Evolutionary conservation across 2,113 vertebrate genomes (phyloP), one percentile per base, ranked within the genome.

Genomic region (Paradoxurus hermaphroditus): DNA sequence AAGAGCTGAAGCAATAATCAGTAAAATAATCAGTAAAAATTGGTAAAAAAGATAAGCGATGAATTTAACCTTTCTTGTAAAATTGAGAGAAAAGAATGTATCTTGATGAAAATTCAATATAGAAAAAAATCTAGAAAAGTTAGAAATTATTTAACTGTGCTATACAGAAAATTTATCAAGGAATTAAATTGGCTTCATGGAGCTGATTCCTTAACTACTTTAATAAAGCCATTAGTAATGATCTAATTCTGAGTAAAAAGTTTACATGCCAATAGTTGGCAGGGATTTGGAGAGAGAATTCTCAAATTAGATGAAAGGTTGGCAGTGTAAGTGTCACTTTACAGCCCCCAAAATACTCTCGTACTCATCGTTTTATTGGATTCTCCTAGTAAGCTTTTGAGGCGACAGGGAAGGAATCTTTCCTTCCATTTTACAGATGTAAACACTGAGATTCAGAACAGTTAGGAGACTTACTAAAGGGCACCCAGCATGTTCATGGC

Each of bases 1-100:
- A 41, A 94, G 23, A 49, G 11, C n/a, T 84, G 65, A 97, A 93
- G 41, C 15, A 93, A 86, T 73, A 87, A 86, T 90, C 49, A 59
- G 75, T 92, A 92, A 96, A 93, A 86, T 73, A 87, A 86, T 90
- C 49, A 59, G 75, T 92, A 92, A 96, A 96, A 95, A 95, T 44
- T 25, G 34, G 79, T 68, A 96, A 95, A 53, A 92, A 97, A 83
- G 29, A 82, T 75, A 91, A 81, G 14, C 19, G 31, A 75, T 56
- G 41, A 89, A 81, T 86, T 27, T 49, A 87, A 84, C 41, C 41
- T 91, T 78, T 77, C 51, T 91, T 86, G 3, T 46, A 85, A 96
- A 91, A 88, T 13, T 88, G 25, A 36, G 21, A 73, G 34, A 75
- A 88, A 95, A 88, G 56, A 56, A 68, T 90, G 56, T 34, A 82